Conservation (phyloP, 1,140 invertebrate genomes). For the Telenomus remus region DNA sequence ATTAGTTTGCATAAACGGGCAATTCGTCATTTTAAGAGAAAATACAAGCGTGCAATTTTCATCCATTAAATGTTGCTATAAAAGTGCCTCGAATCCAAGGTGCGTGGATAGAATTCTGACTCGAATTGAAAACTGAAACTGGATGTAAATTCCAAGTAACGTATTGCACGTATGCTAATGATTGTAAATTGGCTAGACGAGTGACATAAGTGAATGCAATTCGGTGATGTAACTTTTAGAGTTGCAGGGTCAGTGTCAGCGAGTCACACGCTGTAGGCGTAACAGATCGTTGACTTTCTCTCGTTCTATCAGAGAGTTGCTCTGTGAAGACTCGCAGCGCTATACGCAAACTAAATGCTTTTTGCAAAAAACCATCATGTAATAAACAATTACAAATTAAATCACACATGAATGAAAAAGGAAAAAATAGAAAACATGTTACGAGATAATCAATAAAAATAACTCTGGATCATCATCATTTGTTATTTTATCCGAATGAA, state of each 20-base stretch:
- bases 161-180: slow-evolving; percentile 39
- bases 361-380: too few relatives aligned
- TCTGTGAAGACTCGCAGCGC: background rate
- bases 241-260: slow-evolving; percentile 59
- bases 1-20: slow-evolving; percentile 1
- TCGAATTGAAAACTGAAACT: too few relatives aligned
- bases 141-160: slow-evolving; percentile 31
- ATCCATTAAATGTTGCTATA: too few relatives aligned
- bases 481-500: slow-evolving; percentile 1
- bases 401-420: too few relatives aligned
- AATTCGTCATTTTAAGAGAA: too few relatives aligned
- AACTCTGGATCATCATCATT: background rate
- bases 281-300: slow-evolving; percentile 55
- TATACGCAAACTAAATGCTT: background rate
- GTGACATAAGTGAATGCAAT: slow-evolving; percentile 59
- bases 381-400: too few relatives aligned
- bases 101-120: too few relatives aligned
- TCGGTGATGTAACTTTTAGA: slow-evolving; percentile 53
- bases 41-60: too few relatives aligned
- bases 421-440: too few relatives aligned
- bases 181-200: slow-evolving; percentile 47
- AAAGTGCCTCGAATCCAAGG: too few relatives aligned
- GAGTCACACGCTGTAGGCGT: slow-evolving; percentile 28
- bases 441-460: slow-evolving; percentile 1
- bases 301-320: slow-evolving; percentile 11